A percentile compares a stretch with the other conserved stretches of the same genome.
Evolutionary conservation across 1,140 invertebrate genomes (phyloP).

Genomic region (Heliconius hewitsoni): DNA sequence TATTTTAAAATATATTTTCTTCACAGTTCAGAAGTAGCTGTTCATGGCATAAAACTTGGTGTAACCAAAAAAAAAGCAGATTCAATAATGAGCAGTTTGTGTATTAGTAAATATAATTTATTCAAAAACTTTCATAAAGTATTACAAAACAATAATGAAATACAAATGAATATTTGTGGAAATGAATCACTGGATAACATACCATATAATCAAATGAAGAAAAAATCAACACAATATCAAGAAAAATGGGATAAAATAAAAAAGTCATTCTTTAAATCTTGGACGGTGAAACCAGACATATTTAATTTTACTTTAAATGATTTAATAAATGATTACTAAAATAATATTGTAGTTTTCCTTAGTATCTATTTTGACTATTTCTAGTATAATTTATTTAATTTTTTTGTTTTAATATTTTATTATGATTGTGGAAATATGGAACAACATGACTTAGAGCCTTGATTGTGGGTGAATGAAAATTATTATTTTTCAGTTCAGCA

Average conservation of each 20-base stretch:
- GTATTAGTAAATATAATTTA: constrained; percentile 85
- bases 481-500: too few species aligned
- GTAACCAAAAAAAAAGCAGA: constrained; percentile 87
- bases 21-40: constrained; percentile 84
- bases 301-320: constrained; percentile 63
- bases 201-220: constrained; percentile 80
- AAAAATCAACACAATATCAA: constrained; percentile 70
- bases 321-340: constrained; percentile 18
- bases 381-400: neutral
- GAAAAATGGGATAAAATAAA: constrained; percentile 77
- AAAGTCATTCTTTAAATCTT: constrained; percentile 79
- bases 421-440: too few species aligned
- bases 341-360: neutral
- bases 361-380: neutral
- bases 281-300: constrained; percentile 83
- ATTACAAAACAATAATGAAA: constrained; percentile 55
- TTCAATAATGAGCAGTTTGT: constrained; percentile 80
- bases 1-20: constrained; percentile 8
- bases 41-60: constrained; percentile 91
- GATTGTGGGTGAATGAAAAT: too few species aligned
- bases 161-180: constrained; percentile 54
- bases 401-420: neutral
- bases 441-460: too few species aligned
- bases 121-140: constrained; percentile 82
- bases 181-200: constrained; percentile 50